Evolutionary conservation across 2,113 vertebrate species (phyloP).

Genomic region (Monopterus albus): DNA sequence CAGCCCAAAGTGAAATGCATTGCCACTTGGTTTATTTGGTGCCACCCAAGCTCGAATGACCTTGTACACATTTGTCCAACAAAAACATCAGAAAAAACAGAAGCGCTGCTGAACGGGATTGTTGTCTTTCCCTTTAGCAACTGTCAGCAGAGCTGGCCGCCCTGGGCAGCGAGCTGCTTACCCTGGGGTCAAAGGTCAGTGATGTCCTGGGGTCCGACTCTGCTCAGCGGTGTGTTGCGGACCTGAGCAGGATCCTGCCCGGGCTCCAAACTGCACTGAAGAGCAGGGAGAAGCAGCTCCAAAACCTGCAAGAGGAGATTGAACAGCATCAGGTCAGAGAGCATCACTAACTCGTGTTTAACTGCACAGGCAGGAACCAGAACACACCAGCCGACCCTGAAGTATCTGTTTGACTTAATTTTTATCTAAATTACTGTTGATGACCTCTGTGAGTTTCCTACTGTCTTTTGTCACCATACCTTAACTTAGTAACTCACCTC

Average conservation of each 20-base stretch:
- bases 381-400: not conserved
- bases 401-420: not conserved
- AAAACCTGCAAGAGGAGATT: conserved; percentile 78
- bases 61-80: no score
- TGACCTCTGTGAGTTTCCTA: not conserved
- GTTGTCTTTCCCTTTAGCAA: conserved; percentile 72
- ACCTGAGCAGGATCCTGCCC: conserved; percentile 76
- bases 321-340: conserved; percentile 83
- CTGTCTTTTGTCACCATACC: no score
- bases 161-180: conserved; percentile 79
- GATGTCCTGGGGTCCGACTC: conserved; percentile 65
- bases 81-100: no score
- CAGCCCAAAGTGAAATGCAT: no score
- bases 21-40: no score
- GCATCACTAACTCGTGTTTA: no score
- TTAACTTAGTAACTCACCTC: not conserved
- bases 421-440: not conserved
- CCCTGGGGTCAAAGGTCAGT: conserved; percentile 81
- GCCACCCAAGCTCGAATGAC: no score
- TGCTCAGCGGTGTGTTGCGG: conserved; percentile 77
- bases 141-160: conserved; percentile 83
- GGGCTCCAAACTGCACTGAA: conserved; percentile 71
- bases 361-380: not conserved
- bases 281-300: conserved; percentile 81
- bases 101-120: no score